Conservation (phyloP, 2,113 vertebrate genomes). For the Ranitomeya imitator region DNA sequence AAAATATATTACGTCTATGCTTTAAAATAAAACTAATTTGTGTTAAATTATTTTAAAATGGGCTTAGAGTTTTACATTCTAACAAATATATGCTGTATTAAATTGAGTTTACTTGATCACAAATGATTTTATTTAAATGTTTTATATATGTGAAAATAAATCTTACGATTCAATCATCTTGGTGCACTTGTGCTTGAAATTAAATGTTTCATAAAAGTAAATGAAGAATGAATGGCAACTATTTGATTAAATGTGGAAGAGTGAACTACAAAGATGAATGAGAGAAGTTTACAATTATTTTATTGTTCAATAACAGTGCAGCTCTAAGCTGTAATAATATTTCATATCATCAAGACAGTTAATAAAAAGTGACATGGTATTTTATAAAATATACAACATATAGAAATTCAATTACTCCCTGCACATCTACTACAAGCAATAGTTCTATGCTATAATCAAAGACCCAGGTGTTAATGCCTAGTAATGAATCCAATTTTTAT, state of each 20-base stretch:
- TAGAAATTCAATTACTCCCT: conserved; percentile 48
- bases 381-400: conserved; percentile 45
- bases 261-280: conserved; percentile 49
- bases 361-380: conserved; percentile 51
- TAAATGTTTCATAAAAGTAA: conserved; percentile 54
- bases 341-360: conserved; percentile 44
- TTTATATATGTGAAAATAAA: conserved; percentile 55
- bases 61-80: conserved; percentile 35
- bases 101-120: conserved; percentile 44
- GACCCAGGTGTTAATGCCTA: neutral
- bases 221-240: conserved; percentile 55
- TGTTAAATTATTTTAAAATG: conserved; percentile 27
- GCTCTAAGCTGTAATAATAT: conserved; percentile 43
- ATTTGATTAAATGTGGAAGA: conserved; percentile 53
- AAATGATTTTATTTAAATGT: conserved; percentile 50
- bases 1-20: neutral
- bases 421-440: conserved; percentile 13
- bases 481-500: neutral
- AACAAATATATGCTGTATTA: conserved; percentile 30
- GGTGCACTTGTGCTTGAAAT: conserved; percentile 53
- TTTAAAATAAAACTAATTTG: conserved; percentile 26
- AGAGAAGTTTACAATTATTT: conserved; percentile 55
- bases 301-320: conserved; percentile 54
- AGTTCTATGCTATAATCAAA: neutral
- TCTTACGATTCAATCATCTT: conserved; percentile 46